These are phyloP conservation scores for Sycobia sp. DNA, from an alignment of 1,140 invertebrate species.

Conservation along the genomic window DNA sequence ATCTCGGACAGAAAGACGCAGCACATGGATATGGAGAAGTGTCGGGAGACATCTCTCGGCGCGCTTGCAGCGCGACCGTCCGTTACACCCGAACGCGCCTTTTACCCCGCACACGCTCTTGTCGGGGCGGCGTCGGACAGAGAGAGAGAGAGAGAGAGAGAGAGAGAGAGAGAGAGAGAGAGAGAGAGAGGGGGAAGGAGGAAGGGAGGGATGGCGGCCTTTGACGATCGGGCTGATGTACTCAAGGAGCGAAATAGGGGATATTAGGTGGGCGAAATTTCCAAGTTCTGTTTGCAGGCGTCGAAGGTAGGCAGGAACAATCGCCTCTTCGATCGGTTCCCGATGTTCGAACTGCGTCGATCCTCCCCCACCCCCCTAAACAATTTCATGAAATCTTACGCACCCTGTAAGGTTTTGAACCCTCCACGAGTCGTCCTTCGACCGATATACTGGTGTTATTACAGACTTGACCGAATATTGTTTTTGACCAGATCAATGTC, in stretches of 20 bases:
- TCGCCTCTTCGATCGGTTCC: not conserved
- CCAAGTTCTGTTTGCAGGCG: slow-evolving; percentile 8
- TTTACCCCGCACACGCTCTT: not conserved
- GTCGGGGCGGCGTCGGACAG: too few relatives aligned
- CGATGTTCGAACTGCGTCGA: not conserved
- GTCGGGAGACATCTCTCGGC: too few relatives aligned
- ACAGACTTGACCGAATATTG: not conserved
- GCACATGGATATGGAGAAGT: too few relatives aligned
- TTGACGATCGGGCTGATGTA: slow-evolving; percentile 5
- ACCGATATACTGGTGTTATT: not conserved
- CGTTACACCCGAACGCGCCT: not conserved
- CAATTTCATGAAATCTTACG: slow-evolving; percentile 10
- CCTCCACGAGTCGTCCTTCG: too few relatives aligned
- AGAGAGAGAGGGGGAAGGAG: too few relatives aligned
- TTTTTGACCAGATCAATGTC: too few relatives aligned
- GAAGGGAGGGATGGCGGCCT: too few relatives aligned
- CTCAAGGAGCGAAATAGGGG: too few relatives aligned
- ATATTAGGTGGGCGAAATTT: slow-evolving; percentile 16
- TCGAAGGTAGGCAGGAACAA: not conserved
- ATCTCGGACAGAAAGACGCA: not conserved
- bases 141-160: too few relatives aligned
- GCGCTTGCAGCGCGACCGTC: not conserved
- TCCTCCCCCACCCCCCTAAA: not conserved
- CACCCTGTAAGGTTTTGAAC: not conserved
- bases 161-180: too few relatives aligned